Evolutionary conservation across 30 jellyfish, hydroid and myxozoan species (phyloP).

Genomic region (Aurelia sp.): DNA sequence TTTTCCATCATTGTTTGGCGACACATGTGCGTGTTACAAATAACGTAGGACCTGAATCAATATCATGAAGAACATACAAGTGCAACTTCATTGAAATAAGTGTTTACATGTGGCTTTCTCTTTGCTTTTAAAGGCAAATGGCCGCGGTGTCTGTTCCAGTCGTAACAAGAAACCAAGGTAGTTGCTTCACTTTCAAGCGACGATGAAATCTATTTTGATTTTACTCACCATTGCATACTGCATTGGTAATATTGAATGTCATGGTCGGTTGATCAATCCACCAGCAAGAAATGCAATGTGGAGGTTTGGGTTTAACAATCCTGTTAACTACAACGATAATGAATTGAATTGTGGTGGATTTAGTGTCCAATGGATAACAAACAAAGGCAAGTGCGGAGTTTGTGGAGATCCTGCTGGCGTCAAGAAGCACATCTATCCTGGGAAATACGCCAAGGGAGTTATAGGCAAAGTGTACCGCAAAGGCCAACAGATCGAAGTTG

Average conservation of each 20-base stretch:
- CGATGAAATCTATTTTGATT: not conserved
- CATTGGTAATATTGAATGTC: constrained; percentile 48
- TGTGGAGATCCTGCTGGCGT: constrained; percentile 88
- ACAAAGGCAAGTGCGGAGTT: constrained; percentile 89
- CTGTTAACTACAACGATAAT: constrained; percentile 83
- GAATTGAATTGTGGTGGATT: constrained; percentile 89
- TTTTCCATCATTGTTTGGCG: no score
- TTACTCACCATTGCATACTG: constrained; percentile 2
- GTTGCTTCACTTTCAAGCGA: not conserved
- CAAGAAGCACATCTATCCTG: constrained; percentile 71
- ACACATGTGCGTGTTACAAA: no score
- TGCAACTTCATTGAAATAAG: not conserved
- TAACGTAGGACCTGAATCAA: no score
- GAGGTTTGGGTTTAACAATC: constrained; percentile 76
- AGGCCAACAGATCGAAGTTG: constrained; percentile 86
- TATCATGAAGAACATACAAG: no score
- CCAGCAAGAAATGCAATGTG: constrained; percentile 86
- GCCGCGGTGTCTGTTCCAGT: not conserved
- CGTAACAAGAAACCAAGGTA: no score
- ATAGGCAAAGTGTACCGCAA: constrained; percentile 68
- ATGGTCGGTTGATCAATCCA: constrained; percentile 82
- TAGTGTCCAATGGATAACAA: constrained; percentile 69
- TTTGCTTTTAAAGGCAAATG: not conserved
- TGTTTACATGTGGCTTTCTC: constrained; percentile 2
- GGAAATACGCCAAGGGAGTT: constrained; percentile 77